Evolutionary conservation across 2,797 vertebrate species (phyloP), one percentile per base, ranked within the genome.

Genomic region (Ctenochaetus hawaiiensis): DNA sequence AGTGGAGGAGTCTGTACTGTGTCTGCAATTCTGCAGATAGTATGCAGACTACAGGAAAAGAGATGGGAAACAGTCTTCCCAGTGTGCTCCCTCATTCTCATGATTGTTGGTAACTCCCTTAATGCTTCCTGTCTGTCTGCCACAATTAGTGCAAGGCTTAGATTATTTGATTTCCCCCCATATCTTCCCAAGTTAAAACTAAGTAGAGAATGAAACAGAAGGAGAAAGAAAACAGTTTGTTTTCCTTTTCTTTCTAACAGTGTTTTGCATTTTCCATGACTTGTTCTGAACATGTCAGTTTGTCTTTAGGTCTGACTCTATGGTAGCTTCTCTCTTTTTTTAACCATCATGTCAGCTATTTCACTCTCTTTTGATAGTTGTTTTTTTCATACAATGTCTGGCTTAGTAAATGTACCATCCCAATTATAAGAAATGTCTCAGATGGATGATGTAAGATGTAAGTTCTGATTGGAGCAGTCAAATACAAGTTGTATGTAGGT

Each of bases 11-110:
- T 96, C 61, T 95, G 95, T 63, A 92, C 95, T 26, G 0, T 92
- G 41, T 94, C 95, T 13, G 89, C 95, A 34, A 5, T 94, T 60
- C 69, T 96, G 47, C 95, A 96, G 85, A 93, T 94, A 52, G 0
- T 64, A 6, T 92, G 85, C 65, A 92, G 82, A 69, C 86, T 96
- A 34, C 94, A 95, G 79, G 82, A 49, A 10, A 84, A 94, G 11
- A 71, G 2, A 0, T 96, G 94, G 95, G 95, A 91, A 89, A 94
- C 96, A 61, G 16, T 95, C 18, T 95, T 94, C 69, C 95, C 95
- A 48, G 39, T 95, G 47, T 96, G 94, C 84, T 95, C 95, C 17
- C 82, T 95, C 52, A 8, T 91, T 69, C 66, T 94, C 22, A 91
- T 90, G 23, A 4, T 74, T 48, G 57, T 67, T 43, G 93, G 93